Base-by-base conservation (phyloP, 2,113 vertebrate species). In the Hippocampus zosterae region DNA sequence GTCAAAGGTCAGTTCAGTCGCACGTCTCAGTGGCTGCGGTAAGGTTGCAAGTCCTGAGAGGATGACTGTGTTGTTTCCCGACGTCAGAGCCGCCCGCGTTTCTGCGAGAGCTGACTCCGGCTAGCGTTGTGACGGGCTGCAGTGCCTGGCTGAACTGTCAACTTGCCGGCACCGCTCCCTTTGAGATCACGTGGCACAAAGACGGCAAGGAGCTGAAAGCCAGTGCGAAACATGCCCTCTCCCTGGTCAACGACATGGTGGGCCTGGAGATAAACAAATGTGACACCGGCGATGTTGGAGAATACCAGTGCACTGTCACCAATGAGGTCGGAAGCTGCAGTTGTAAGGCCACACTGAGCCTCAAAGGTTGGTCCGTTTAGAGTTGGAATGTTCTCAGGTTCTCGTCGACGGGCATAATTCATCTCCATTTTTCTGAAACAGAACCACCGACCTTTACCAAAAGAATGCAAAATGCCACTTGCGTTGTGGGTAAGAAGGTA, bases 301-400 rank as follows among this genome's bases (percentile, higher is more conserved):
- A 98, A 84, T 99, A 99, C 85, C 95, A 95, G 74, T 98, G 96
- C 65, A 92, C 93, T 50, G 87, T 98, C 70, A 81, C 94, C 77
- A 99, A 97, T 13, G 95, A 98, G 86, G 95, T 94, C 0, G 96
- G 96, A 64, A 97, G 94, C 85, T 98, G 95, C 73, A 92, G 91
- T 21, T 96, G 94, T 88, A 95, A 88, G 52, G 88, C 95, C n/a
- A 91, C 84, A 15, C 92, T 99, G 13, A 87, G 74, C 69, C 92
- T 98, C 74, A 98, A 99, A 99, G 97, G 97, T 99, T 85, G 88
- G 95, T 95, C 69, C 10, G 0, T 40, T 78, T 8, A 16, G 40
- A 60, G 40, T 64, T 25, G 76, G 10, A 7, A 40, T 46, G 37
- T 11, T n/a, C 33, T 61, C 8, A 29, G 8, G 50, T 61, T 11